Conservation (phyloP, 2,113 vertebrate genomes). For the Microcebus griseorufus region DNA sequence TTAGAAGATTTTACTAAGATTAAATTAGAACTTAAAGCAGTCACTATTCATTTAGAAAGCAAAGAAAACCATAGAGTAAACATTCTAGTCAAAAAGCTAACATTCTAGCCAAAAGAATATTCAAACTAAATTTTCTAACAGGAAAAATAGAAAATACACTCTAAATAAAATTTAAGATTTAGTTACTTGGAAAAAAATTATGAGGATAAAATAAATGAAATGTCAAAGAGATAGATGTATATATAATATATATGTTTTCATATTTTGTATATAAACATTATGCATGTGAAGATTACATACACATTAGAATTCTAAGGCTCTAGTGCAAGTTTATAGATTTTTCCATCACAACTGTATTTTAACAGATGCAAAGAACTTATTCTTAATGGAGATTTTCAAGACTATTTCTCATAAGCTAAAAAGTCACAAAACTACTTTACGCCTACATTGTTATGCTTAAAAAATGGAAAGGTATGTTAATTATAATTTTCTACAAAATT, state of each 20-base stretch:
- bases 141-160: background rate
- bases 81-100: background rate
- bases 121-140: slow-evolving; percentile 16
- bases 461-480: background rate
- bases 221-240: background rate
- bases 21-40: slow-evolving; percentile 40
- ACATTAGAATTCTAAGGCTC: background rate
- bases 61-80: slow-evolving; percentile 30
- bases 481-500: background rate
- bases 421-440: background rate
- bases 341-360: background rate
- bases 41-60: slow-evolving; percentile 1
- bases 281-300: background rate
- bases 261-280: background rate
- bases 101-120: background rate
- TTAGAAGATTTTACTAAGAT: slow-evolving; percentile 52
- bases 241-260: background rate
- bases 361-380: background rate
- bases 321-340: background rate
- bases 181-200: background rate
- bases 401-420: background rate
- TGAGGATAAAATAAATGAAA: background rate
- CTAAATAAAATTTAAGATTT: background rate
- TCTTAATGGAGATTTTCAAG: background rate
- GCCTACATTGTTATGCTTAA: background rate